Percentiles rank a stretch among this genome's conserved stretches.
phyloP scores from a whole-genome alignment of 2,888 invertebrate species.

The Pammene fasciana region DNA sequence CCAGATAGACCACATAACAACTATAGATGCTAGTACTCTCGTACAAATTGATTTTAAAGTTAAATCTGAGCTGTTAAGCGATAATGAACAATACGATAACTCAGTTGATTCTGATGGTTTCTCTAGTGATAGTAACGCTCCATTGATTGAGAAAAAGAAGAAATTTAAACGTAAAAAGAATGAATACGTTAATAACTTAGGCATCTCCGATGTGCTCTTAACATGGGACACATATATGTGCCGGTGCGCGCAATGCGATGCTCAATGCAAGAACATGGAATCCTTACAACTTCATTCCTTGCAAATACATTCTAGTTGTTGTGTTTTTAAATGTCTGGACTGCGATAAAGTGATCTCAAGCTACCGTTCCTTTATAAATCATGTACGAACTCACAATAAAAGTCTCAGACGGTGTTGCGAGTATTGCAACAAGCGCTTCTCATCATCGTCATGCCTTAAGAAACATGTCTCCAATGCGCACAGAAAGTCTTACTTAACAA shows the following conservation, averaged over 20 bases:
- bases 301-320: constrained; percentile 71
- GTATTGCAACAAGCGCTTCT: constrained; percentile 65
- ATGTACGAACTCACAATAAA: constrained; percentile 68
- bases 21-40: constrained; percentile 53
- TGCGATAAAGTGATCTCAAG: constrained; percentile 65
- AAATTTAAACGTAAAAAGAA: constrained; percentile 54
- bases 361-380: constrained; percentile 65
- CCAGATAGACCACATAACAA: constrained; percentile 48
- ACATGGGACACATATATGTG: constrained; percentile 74
- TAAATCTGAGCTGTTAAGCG: constrained; percentile 59
- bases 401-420: constrained; percentile 69
- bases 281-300: constrained; percentile 69
- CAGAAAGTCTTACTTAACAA: constrained; percentile 49
- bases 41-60: constrained; percentile 52
- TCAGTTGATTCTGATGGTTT: constrained; percentile 50
- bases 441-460: constrained; percentile 57
- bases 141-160: constrained; percentile 61
- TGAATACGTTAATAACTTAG: constrained; percentile 41
- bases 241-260: constrained; percentile 71
- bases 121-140: constrained; percentile 67
- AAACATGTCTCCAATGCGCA: constrained; percentile 61
- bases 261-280: constrained; percentile 68
- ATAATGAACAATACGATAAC: constrained; percentile 48
- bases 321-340: constrained; percentile 70
- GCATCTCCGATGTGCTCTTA: constrained; percentile 45